Evolutionary conservation across 2,113 vertebrate genomes (phyloP), one percentile per base, ranked within the genome.

Genomic region (Vulpes lagopus): DNA sequence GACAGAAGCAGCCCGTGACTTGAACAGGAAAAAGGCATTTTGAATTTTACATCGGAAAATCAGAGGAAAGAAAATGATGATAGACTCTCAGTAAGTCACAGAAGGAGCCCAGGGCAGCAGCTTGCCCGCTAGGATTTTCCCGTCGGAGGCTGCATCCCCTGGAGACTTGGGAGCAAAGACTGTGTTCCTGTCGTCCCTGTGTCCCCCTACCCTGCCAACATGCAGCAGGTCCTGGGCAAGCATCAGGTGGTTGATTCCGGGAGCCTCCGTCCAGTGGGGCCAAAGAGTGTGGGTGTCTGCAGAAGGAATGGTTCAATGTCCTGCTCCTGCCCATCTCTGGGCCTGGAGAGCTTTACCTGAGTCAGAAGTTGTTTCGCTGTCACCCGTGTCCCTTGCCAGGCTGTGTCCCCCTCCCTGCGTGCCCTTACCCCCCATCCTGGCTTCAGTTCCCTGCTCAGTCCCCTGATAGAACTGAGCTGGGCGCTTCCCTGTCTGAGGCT

Each of bases 401-500:
- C 87, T 43, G 1, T 73, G 89, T 65, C 67, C 92, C 93, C 59
- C 15, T 65, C 43, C 92, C 69, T 11, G 90, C 85, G n/a, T 30
- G 12, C 89, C 81, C 60, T 60, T 49, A 90, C 76, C 90, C 80
- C 96, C 73, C 4, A 80, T 64, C 73, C 74, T 4, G 19, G 93
- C 93, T 95, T 91, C 51, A 12, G 94, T 79, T 96, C 95, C 60
- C 95, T 64, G 67, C 96, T 96, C 80, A 16, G 89, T 96, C 30
- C 14, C 97, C 83, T 88, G 43, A 89, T 87, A 79, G 79, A 85
- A 97, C 96, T 97, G 85, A 82, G 89, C 95, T 1, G 14, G 89
- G 76, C 57, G 8, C 53, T 89, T 89, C 93, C 98, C 90, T 84
- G 91, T 98, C 96, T 90, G 83, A 2, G 67, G 97, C 98, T 94